Conservation (phyloP, 2,797 vertebrate species). For the Avahi laniger region DNA sequence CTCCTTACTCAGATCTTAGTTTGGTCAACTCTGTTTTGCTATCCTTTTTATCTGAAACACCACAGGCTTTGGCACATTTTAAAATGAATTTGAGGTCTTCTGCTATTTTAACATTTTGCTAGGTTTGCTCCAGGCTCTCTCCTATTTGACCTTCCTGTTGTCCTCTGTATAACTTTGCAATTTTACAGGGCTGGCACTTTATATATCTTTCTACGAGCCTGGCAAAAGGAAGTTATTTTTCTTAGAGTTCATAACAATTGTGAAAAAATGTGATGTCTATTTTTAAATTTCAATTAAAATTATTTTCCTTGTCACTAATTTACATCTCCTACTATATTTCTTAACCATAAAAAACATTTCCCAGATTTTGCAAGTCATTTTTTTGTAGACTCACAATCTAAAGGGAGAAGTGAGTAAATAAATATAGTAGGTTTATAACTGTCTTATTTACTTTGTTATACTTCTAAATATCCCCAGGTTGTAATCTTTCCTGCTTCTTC, state of each 20-base stretch:
- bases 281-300: constrained; percentile 29
- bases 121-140: not conserved
- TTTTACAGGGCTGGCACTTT: not conserved
- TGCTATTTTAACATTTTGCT: not conserved
- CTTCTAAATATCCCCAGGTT: not conserved
- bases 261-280: not conserved
- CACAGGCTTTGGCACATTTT: not conserved
- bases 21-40: not conserved
- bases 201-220: not conserved
- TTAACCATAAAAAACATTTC: constrained; percentile 13
- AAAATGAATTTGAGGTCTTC: not conserved
- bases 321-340: not conserved
- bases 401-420: not conserved
- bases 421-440: not conserved
- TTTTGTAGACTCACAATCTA: not conserved
- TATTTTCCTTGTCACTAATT: constrained; percentile 1
- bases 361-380: not conserved
- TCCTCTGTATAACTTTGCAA: not conserved
- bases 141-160: not conserved
- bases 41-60: not conserved
- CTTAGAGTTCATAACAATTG: not conserved
- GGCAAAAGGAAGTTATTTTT: constrained; percentile 11
- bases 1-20: not conserved
- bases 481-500: not conserved
- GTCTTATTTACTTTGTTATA: not conserved